A percentile compares a stretch with the other conserved stretches of the same genome.
Conservation (phyloP, 2,113 vertebrate species). For the Vidua macroura region DNA sequence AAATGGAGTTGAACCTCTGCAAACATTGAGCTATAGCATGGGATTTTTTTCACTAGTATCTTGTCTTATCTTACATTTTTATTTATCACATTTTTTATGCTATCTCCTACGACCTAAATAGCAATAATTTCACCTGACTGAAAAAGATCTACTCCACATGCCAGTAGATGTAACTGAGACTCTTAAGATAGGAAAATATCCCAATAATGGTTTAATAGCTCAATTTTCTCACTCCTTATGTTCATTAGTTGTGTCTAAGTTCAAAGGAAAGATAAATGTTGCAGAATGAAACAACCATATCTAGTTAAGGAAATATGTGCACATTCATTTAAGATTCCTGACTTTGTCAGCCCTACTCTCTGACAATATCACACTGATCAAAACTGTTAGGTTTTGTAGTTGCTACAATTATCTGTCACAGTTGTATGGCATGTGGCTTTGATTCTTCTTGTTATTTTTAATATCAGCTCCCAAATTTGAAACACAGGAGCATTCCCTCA, state of each 20-base stretch:
- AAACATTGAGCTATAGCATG: neutral
- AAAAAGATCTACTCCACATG: neutral
- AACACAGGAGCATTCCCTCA: neutral
- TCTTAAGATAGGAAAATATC: neutral
- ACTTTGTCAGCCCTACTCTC: neutral
- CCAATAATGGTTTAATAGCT: neutral
- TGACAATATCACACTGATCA: neutral
- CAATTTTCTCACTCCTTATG: neutral
- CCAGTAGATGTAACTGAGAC: neutral
- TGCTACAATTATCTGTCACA: neutral
- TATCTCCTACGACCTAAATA: neutral
- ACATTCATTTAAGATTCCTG: neutral
- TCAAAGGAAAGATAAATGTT: neutral
- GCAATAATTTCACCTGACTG: neutral
- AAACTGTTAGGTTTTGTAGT: neutral
- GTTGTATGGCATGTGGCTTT: neutral
- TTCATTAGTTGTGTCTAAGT: neutral
- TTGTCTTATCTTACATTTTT: neutral
- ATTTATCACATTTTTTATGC: neutral
- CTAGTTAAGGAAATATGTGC: neutral
- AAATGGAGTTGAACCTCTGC: neutral
- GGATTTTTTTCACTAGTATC: neutral
- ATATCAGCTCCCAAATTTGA: neutral
- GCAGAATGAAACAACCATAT: neutral
- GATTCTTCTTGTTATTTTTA: neutral